phyloP scores from a whole-genome alignment of 2,888 invertebrate species.

The Lasioglossum lativentre region DNA sequence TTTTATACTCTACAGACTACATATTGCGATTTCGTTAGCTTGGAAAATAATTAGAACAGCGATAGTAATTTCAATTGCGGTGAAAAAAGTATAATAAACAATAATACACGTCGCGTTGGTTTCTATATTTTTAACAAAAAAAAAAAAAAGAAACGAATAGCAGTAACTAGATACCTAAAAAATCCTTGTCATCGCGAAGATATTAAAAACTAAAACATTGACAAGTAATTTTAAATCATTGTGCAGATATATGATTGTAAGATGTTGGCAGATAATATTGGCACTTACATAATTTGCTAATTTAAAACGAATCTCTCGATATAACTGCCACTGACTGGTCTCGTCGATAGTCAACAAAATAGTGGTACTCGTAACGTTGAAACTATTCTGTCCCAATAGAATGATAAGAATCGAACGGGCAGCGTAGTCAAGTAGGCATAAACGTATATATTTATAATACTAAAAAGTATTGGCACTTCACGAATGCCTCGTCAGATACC shows the following conservation, averaged over 20 bases:
- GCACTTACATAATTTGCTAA: conserved; percentile 35
- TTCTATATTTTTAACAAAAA: not conserved
- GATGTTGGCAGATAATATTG: conserved; percentile 25
- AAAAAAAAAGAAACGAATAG: not conserved
- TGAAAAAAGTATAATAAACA: not conserved
- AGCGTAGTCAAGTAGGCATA: conserved; percentile 22
- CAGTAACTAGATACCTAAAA: not conserved
- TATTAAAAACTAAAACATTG: not conserved
- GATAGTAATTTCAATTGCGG: not conserved
- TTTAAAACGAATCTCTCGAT: not conserved
- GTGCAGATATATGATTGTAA: conserved; percentile 18
- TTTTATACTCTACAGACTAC: not conserved
- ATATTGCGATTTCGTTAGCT: not conserved
- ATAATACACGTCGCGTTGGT: not conserved
- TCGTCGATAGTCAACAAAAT: not conserved
- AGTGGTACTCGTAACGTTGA: not conserved
- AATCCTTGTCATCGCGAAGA: not conserved
- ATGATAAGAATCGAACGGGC: conserved; percentile 24
- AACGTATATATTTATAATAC: conserved; percentile 13
- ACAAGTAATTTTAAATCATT: conserved; percentile 5
- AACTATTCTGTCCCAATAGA: not conserved
- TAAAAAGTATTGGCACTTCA: conserved; percentile 36
- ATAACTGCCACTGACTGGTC: not conserved
- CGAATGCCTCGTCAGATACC: conserved; percentile 35
- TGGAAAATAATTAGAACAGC: not conserved